A percentile compares a stretch with the other conserved stretches of the same genome.
phyloP scores from a whole-genome alignment of 1,140 invertebrate genomes.

The Lordiphosa stackelbergi region DNA sequence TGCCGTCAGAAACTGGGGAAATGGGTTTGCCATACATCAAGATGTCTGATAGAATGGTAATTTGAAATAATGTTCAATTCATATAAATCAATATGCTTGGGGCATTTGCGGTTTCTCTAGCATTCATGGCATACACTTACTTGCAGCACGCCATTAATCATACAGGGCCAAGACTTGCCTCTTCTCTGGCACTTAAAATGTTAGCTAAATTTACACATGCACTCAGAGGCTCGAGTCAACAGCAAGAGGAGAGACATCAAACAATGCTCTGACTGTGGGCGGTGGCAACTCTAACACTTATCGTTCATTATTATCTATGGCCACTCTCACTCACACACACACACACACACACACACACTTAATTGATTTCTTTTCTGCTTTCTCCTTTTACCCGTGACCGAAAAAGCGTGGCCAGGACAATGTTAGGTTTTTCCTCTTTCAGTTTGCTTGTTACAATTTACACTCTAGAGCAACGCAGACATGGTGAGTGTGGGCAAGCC shows the following conservation, averaged over 20 bases:
- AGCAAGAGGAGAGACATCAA: conserved; percentile 31
- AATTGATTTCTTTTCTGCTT: conserved; percentile 60
- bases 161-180: conserved; percentile 25
- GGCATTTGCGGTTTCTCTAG: background rate
- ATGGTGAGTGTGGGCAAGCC: conserved; percentile 23
- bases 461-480: conserved; percentile 25
- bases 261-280: conserved; percentile 36
- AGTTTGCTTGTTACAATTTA: conserved; percentile 45
- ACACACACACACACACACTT: conserved; percentile 32
- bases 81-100: background rate
- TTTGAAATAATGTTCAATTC: background rate
- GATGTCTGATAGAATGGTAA: no score
- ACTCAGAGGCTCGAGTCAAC: conserved; percentile 57
- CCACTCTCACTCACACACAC: conserved; percentile 5
- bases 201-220: conserved; percentile 73
- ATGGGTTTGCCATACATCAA: no score
- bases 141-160: conserved; percentile 56
- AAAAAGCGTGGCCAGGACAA: conserved; percentile 35
- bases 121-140: conserved; percentile 7
- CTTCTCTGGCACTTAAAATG: conserved; percentile 59
- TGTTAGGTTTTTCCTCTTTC: conserved; percentile 21
- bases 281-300: conserved; percentile 69
- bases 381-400: conserved; percentile 9
- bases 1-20: no score
- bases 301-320: conserved; percentile 71